Percentiles rank a stretch among this genome's conserved stretches.
Evolutionary conservation across 2,888 invertebrate genomes (phyloP).

Genomic region (Ditylenchus weischeri): DNA sequence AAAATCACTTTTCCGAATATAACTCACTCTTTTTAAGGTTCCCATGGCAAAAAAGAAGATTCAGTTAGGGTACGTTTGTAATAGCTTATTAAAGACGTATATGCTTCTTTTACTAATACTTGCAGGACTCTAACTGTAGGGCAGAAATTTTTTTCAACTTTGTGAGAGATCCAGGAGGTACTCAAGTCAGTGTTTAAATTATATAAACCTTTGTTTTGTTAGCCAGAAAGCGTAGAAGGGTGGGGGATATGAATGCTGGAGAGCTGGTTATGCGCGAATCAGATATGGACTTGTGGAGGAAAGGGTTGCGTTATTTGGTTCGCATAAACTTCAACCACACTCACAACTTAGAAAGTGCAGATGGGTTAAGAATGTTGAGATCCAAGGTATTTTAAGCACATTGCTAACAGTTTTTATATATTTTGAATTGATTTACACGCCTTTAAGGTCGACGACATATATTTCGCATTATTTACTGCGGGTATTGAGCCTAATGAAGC

Average conservation of each 20-base stretch:
- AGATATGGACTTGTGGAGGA: neutral
- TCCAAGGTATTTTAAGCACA: neutral
- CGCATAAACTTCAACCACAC: slow-evolving; percentile 7
- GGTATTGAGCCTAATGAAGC: slow-evolving; percentile 4
- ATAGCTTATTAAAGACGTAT: neutral
- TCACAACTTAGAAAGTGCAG: slow-evolving; percentile 7
- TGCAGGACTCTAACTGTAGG: slow-evolving; percentile 2
- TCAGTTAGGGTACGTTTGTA: neutral
- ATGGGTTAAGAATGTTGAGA: slow-evolving; percentile 6
- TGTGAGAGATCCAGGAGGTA: slow-evolving; percentile 5
- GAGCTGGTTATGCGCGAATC: slow-evolving; percentile 9
- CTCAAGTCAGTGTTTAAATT: too few species aligned
- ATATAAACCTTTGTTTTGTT: too few species aligned
- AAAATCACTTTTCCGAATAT: too few species aligned
- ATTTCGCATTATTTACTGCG: slow-evolving; percentile 4
- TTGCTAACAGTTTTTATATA: neutral
- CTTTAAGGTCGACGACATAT: neutral
- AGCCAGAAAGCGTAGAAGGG: neutral
- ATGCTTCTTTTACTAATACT: too few species aligned
- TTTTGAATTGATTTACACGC: neutral
- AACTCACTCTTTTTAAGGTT: neutral
- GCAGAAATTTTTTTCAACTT: slow-evolving; percentile 7
- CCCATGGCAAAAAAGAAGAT: slow-evolving; percentile 9
- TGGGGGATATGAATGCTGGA: neutral
- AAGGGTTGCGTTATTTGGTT: slow-evolving; percentile 6